Base-by-base conservation (phyloP, 2,888 invertebrate genomes). In the Nysson spinosus region DNA sequence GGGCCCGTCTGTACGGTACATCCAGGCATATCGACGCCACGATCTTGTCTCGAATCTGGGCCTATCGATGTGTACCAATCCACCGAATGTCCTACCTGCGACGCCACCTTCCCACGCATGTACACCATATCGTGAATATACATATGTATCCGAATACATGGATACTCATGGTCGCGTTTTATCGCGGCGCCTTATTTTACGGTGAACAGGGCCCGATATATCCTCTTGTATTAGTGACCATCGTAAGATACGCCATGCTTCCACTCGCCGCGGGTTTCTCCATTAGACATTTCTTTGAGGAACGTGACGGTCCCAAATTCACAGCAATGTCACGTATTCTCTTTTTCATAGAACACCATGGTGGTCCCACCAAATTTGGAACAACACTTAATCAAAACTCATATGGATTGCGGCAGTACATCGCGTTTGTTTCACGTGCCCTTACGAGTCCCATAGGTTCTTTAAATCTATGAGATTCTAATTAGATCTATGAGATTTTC, bases 41-140 rank as follows among this genome's bases (percentile, higher is more conserved):
- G 69, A 74, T 75, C 75, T 75, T 61, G 65, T 61, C 72, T 61
- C 55, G 64, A 61, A 68, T 75, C 64, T 65, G 60, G 52, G 28
- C 46, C 57, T 75, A 71, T 75, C 75, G 68, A 75, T 68, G 50
- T 55, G 61, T 46, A 61, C 70, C 67, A 44, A 70, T 67, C 46
- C n/a, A n/a, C n/a, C 64, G 49, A 66, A 44, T 52, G 62, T 50
- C 64, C 69, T 66, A 65, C 57, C 65, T 62, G 65, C 40, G 69
- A 62, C 46, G 49, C 56, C 55, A 56, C 32, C 72, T 56, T 73
- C 72, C 74, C 73, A 73, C 74, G 62, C 74, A 55, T 32, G 14
- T 43, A 30, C 40, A 47, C 16, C 30, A 14, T 22, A 24, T 39
- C 20, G 17, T 32, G n/a, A n/a, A n/a, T 32, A 28, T 39, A 51